Base-by-base conservation (phyloP, 2,888 invertebrate species). In the Drepana falcataria region DNA sequence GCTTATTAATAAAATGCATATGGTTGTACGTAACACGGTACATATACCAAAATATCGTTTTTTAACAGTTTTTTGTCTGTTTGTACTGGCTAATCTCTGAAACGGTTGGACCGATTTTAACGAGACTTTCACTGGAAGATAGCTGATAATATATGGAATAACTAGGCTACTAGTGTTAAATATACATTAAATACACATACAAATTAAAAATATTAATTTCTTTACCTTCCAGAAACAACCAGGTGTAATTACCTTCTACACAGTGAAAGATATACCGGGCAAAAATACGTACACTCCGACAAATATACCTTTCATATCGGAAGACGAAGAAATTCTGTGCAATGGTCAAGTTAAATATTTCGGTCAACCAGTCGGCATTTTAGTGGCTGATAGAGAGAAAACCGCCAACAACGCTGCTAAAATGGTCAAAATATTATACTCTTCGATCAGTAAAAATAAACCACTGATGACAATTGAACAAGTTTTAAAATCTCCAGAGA, bases 191-290 rank as follows among this genome's bases (percentile, higher is more conserved):
- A n/a, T n/a, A n/a, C n/a, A n/a, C n/a, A n/a, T n/a, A n/a, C n/a
- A n/a, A n/a, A n/a, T n/a, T n/a, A n/a, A n/a, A n/a, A n/a, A n/a
- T n/a, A n/a, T n/a, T n/a, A n/a, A n/a, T n/a, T n/a, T 35, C n/a
- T 6, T 0, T 41, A 47, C 35, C 49, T 85, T 82, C 35, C 71
- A 94, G 92, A 87, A 84, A 65, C 70, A 93, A 53, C 88, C 92
- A 33, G 95, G 95, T 4, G 94, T 95, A 0, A 74, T 93, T 7
- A 92, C 92, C 2, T 93, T 94, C 59, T 90, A 93, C 52, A 87
- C 92, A 48, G 94, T 93, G 2, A 91, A 92, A 66, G 95, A 95
- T 66, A 91, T 95, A 51, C 95, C 95, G 0, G 94, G 95, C 0
- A 77, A 83, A 37, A 95, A 95, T 74, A 68, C 82, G 35, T 93